Conservation (phyloP, 2,113 vertebrate genomes). For the Callipepla squamata region DNA sequence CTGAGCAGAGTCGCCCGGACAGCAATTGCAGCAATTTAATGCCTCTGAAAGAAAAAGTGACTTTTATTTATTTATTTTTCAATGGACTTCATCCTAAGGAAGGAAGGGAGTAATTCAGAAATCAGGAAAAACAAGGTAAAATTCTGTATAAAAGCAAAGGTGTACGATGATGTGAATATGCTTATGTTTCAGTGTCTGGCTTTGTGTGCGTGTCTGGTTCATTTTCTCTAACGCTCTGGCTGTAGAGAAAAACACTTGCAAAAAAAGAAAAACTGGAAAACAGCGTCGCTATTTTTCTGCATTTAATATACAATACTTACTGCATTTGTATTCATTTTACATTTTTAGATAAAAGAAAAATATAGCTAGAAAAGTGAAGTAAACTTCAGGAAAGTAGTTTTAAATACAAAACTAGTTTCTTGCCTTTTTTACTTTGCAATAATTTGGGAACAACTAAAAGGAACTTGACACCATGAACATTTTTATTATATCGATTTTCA, state of each 20-base stretch:
- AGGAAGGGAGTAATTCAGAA: not conserved
- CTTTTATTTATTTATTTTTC: not conserved
- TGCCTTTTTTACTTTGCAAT: slow-evolving; percentile 60
- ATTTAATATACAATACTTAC: slow-evolving; percentile 67
- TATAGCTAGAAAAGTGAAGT: slow-evolving; percentile 48
- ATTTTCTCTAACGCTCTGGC: not conserved
- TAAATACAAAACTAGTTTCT: slow-evolving; percentile 71
- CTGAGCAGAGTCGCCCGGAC: not conserved
- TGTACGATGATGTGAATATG: not conserved
- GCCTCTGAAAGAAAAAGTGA: not conserved
- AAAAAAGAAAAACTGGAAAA: slow-evolving; percentile 34
- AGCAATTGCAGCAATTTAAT: not conserved
- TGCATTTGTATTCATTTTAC: slow-evolving; percentile 64
- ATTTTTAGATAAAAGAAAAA: slow-evolving; percentile 65
- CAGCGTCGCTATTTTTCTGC: slow-evolving; percentile 45
- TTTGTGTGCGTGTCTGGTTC: not conserved
- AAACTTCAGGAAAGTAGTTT: slow-evolving; percentile 57
- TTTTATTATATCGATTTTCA: slow-evolving; percentile 72
- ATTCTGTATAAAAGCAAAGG: not conserved
- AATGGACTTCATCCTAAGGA: not conserved
- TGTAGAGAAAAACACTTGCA: not conserved
- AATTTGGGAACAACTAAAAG: slow-evolving; percentile 61
- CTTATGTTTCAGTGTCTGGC: not conserved
- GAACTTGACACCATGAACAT: slow-evolving; percentile 55
- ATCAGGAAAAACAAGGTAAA: not conserved